Evolutionary conservation across 2,888 invertebrate genomes (phyloP).

Genomic region (Drosophila buzzatii): DNA sequence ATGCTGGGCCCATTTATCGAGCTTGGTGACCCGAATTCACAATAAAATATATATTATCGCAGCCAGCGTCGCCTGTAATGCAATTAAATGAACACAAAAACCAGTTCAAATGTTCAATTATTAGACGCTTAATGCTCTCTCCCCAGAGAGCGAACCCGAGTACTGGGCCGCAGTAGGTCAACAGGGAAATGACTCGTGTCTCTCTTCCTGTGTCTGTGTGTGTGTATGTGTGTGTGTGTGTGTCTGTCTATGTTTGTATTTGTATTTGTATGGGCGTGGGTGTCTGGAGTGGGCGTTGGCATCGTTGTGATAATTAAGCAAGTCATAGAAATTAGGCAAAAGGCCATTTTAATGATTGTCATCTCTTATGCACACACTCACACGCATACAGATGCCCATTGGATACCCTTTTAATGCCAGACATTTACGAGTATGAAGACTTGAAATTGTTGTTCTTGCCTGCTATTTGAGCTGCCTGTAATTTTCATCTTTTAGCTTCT

Average conservation of each 20-base stretch:
- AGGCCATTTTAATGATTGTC: conserved; percentile 80
- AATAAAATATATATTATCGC: conserved; percentile 54
- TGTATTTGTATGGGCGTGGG: conserved; percentile 19
- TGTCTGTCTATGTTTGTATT: conserved; percentile 10
- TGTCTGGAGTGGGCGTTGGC: conserved; percentile 37
- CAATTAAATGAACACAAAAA: conserved; percentile 74
- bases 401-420: conserved; percentile 64
- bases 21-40: conserved; percentile 52
- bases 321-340: conserved; percentile 81
- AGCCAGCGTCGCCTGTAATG: conserved; percentile 42
- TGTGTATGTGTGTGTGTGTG: not conserved
- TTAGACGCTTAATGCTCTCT: conserved; percentile 73
- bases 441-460: not conserved
- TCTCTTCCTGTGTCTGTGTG: not conserved
- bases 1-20: conserved; percentile 24
- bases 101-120: conserved; percentile 78
- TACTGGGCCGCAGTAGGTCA: conserved; percentile 38
- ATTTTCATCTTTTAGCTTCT: not conserved
- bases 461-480: not conserved
- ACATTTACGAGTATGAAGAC: conserved; percentile 25
- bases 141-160: conserved; percentile 30
- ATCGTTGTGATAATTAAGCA: conserved; percentile 78
- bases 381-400: conserved; percentile 27
- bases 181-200: conserved; percentile 29
- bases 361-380: conserved; percentile 52